phyloP scores from a whole-genome alignment of 2,888 invertebrate genomes.

The Phortica magna region DNA sequence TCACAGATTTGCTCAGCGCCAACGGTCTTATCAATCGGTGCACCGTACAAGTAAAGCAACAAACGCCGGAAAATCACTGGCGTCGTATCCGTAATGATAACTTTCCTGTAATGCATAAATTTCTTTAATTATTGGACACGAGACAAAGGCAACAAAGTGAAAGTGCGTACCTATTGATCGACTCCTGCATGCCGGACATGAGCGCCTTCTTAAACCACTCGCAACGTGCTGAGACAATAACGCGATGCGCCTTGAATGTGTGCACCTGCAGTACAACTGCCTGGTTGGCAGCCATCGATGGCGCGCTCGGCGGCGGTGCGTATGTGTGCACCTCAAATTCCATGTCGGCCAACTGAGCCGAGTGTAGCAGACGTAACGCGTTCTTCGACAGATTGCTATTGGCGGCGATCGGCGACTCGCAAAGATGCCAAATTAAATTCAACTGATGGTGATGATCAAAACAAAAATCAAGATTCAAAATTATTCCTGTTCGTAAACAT shows the following conservation, averaged over 20 bases:
- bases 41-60: slow-evolving; percentile 83
- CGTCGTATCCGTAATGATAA: slow-evolving; percentile 83
- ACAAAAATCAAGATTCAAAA: not conserved
- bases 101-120: slow-evolving; percentile 79
- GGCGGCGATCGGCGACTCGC: slow-evolving; percentile 80
- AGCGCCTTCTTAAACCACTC: slow-evolving; percentile 85
- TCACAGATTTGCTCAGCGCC: slow-evolving; percentile 82
- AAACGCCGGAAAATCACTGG: slow-evolving; percentile 82
- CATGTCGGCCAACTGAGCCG: slow-evolving; percentile 82
- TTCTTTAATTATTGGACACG: not conserved
- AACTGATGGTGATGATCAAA: slow-evolving; percentile 52
- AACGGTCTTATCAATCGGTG: slow-evolving; percentile 79
- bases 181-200: slow-evolving; percentile 85
- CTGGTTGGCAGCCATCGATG: not conserved
- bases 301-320: slow-evolving; percentile 31
- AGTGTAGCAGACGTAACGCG: slow-evolving; percentile 80
- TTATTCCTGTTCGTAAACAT: too few species aligned
- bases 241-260: slow-evolving; percentile 81
- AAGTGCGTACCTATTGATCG: slow-evolving; percentile 81
- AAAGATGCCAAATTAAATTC: slow-evolving; percentile 81
- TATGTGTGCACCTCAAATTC: slow-evolving; percentile 81
- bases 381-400: slow-evolving; percentile 81
- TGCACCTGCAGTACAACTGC: slow-evolving; percentile 63
- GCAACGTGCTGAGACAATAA: slow-evolving; percentile 83
- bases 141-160: not conserved